These are phyloP conservation scores for Falco punctatus DNA, from an alignment of 2,113 vertebrate species.

Conservation along the genomic window DNA sequence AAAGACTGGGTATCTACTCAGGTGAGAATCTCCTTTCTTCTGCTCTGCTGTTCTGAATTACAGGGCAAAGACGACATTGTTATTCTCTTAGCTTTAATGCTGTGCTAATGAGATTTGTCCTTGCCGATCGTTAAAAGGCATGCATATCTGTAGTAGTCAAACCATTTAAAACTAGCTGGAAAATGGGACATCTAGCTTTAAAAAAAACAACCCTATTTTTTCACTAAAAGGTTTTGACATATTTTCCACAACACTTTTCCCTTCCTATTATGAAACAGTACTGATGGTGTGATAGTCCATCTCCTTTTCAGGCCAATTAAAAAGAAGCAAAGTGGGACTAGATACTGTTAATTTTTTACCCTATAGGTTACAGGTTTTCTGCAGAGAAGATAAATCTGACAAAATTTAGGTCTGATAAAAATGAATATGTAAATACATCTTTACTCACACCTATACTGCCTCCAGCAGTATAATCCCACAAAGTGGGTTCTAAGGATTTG, in stretches of 20 bases:
- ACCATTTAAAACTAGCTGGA: background rate
- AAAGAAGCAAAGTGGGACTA: background rate
- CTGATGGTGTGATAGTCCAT: background rate
- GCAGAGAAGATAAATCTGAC: background rate
- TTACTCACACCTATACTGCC: background rate
- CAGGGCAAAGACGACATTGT: rapidly evolving
- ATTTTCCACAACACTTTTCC: background rate
- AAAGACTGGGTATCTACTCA: slow-evolving; percentile 82
- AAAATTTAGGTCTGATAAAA: background rate
- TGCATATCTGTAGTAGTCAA: background rate
- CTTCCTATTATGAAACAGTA: background rate
- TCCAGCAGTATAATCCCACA: background rate
- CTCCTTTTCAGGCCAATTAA: background rate
- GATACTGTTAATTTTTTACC: background rate
- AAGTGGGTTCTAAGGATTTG: background rate
- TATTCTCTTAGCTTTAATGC: background rate
- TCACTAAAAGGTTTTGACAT: background rate
- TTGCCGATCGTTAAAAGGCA: background rate
- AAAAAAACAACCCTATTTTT: background rate
- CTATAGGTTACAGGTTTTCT: background rate
- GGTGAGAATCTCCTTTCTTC: slow-evolving; percentile 60
- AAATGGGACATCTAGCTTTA: background rate
- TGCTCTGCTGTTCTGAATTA: background rate
- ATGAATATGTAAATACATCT: background rate
- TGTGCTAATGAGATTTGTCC: background rate